Base-by-base conservation (phyloP, 2,888 invertebrate species). In the Nemapogon koenigi region DNA sequence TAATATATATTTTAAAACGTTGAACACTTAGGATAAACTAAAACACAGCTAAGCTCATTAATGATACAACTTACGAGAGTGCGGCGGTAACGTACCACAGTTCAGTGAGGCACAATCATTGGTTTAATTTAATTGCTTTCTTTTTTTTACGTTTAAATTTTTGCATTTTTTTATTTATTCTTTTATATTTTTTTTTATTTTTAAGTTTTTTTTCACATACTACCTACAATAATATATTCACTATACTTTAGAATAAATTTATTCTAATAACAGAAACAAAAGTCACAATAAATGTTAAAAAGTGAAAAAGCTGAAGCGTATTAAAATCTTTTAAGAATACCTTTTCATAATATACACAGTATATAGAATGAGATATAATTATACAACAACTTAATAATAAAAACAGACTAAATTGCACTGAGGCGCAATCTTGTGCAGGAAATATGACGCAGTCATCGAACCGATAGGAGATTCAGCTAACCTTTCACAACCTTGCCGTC, bases 81-180 rank as follows among this genome's bases (percentile, higher is more conserved):
- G 31, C 11, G 16, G 31, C 68, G 78, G 78, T 78, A 76, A 75
- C 78, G 78, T 76, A 78, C 76, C 76, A 78, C 78, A 75, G 73
- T 71, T 75, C 66, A 75, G 75, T 75, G 76, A 78, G 78, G 78
- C 78, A 78, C 78, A 76, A 78, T 76, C 75, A 78, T 78, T 78
- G 78, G 78, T 78, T 76, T 72, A 62, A 73, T 75, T 70, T 68
- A 62, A 69, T 73, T 75, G 68, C 70, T 76, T 72, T 71, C 63
- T 55, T 51, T 57, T 60, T 62, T 62, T 58, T 57, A 52, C 54
- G 48, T 51, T 51, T 54, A 50, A 49, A 57, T 57, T 53, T 50
- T 49, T 52, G 49, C 49, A 52, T 53, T 54, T 52, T 49, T 49
- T 52, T 53, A 54, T 53, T 50, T 57, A 55, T 55, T 47, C 48